Conservation (phyloP, 2,797 vertebrate species). For the Falco columbarius region DNA sequence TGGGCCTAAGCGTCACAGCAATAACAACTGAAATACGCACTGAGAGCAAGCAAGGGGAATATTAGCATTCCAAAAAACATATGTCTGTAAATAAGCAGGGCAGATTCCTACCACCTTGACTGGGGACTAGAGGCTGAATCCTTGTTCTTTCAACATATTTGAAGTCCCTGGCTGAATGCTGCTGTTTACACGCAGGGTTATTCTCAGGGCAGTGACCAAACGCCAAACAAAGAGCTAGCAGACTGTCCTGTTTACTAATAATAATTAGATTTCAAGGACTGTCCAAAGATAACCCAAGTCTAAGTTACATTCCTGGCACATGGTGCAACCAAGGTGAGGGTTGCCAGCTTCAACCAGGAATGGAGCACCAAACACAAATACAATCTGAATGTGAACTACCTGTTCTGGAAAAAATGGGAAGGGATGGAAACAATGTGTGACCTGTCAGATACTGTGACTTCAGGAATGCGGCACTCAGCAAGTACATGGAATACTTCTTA, state of each 20-base stretch:
- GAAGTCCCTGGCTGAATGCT: background rate
- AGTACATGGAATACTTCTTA: background rate
- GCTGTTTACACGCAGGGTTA: background rate
- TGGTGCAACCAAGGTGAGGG: background rate
- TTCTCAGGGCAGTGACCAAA: background rate
- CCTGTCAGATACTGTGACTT: background rate
- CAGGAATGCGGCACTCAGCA: background rate
- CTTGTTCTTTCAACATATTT: background rate
- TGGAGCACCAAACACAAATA: background rate
- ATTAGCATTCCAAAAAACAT: background rate
- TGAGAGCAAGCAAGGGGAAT: background rate
- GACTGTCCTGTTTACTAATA: conserved; percentile 14
- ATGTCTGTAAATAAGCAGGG: background rate
- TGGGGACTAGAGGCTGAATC: background rate
- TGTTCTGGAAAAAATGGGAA: conserved; percentile 20
- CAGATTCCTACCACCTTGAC: background rate
- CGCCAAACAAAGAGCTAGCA: background rate
- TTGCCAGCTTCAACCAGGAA: background rate
- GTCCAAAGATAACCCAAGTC: conserved; percentile 7
- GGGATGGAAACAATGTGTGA: conserved; percentile 5
- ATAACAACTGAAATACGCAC: background rate
- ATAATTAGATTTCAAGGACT: conserved; percentile 1
- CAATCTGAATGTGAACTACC: background rate
- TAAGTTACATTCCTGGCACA: background rate
- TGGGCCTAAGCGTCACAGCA: background rate